A percentile compares a stretch with the other conserved stretches of the same genome.
Evolutionary conservation across 2,797 vertebrate genomes (phyloP).

Genomic region (Triplophysa yarkandensis): DNA sequence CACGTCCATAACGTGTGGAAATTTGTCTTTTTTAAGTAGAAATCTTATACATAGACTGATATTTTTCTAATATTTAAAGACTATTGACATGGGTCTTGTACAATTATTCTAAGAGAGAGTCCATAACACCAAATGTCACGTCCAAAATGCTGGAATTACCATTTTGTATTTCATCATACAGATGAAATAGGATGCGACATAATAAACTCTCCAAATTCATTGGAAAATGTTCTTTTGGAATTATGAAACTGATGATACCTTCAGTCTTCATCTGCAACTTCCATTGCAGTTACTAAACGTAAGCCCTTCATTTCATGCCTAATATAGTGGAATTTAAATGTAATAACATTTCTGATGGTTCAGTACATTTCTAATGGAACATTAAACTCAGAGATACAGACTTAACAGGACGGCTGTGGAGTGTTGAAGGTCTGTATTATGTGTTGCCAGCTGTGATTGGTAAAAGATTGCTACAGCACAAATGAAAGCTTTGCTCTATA

Average conservation of each 20-base stretch:
- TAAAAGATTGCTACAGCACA: neutral
- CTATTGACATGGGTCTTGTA: too few relatives aligned
- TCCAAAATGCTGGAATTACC: too few relatives aligned
- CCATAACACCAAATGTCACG: too few relatives aligned
- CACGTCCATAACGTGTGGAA: too few relatives aligned
- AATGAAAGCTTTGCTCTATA: neutral
- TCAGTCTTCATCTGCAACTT: neutral
- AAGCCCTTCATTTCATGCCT: conserved; percentile 15
- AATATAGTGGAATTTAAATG: conserved; percentile 7
- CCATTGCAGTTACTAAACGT: conserved; percentile 16
- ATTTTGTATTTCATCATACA: too few relatives aligned
- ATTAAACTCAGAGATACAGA: conserved; percentile 11
- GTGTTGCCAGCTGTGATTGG: neutral
- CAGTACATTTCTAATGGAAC: conserved; percentile 29
- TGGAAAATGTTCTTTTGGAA: neutral
- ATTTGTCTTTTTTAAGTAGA: too few relatives aligned
- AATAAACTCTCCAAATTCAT: neutral
- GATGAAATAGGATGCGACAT: neutral
- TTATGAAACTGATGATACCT: neutral
- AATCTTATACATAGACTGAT: too few relatives aligned
- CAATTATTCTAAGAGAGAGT: too few relatives aligned
- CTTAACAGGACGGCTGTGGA: neutral
- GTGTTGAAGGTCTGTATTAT: neutral
- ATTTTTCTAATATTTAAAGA: too few relatives aligned
- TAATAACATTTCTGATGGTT: conserved; percentile 40